Evolutionary conservation across 1,140 invertebrate species (phyloP).

Genomic region (Zaprionus davidi): DNA sequence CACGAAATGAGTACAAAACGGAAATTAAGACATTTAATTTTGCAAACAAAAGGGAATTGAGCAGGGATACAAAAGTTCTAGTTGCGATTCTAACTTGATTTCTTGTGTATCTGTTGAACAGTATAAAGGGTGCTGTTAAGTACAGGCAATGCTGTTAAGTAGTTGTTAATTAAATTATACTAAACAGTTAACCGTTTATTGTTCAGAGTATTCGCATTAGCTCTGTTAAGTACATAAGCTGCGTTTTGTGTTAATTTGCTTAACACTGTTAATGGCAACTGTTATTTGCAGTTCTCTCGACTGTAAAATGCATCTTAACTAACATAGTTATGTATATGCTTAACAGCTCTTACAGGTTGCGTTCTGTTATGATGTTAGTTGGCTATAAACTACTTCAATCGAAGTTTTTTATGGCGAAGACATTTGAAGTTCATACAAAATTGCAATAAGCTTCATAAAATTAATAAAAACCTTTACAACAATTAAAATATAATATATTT

Average conservation of each 20-base stretch:
- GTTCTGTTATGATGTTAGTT: background rate
- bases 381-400: too few species aligned
- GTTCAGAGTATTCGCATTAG: too few species aligned
- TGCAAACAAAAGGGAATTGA: background rate
- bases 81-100: background rate
- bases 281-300: background rate
- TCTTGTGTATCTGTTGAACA: too few species aligned
- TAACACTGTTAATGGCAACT: background rate
- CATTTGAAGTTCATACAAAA: background rate
- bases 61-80: background rate
- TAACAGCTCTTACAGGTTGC: background rate
- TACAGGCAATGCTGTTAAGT: too few species aligned
- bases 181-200: background rate
- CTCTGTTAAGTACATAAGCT: too few species aligned
- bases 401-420: accelerated
- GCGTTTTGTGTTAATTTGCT: background rate
- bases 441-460: background rate
- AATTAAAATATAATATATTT: background rate
- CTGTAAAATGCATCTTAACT: background rate
- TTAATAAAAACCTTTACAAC: background rate
- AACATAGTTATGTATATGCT: background rate
- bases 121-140: too few species aligned
- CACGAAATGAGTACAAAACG: background rate
- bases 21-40: background rate
- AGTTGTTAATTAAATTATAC: too few species aligned